Evolutionary conservation across 2,797 vertebrate species (phyloP).

Genomic region (Vultur gryphus): DNA sequence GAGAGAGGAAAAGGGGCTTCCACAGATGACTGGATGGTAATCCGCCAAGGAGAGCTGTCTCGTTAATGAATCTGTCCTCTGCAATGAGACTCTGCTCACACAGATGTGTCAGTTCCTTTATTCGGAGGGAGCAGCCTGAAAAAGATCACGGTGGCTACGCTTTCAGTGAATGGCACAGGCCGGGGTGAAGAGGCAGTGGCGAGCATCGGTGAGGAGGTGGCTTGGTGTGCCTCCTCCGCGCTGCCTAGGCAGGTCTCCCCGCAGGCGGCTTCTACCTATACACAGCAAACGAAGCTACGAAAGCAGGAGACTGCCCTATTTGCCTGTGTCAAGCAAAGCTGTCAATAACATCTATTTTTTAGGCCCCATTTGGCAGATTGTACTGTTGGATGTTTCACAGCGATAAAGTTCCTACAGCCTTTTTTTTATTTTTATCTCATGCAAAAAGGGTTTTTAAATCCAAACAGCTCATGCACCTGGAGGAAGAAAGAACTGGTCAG

Average conservation of each 20-base stretch:
- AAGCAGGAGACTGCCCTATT: neutral
- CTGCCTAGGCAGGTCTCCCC: neutral
- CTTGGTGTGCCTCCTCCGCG: accelerated
- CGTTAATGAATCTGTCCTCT: neutral
- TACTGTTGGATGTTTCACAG: neutral
- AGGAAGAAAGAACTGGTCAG: neutral
- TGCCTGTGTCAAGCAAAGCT: neutral
- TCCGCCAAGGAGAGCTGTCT: neutral
- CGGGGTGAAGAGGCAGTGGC: neutral
- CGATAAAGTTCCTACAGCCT: neutral
- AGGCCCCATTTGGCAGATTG: neutral
- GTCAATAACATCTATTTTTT: neutral
- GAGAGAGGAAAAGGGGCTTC: neutral
- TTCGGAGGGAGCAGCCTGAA: neutral
- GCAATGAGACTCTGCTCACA: neutral
- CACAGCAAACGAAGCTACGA: accelerated
- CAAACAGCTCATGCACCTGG: neutral
- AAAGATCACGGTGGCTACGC: neutral
- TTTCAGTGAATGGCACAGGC: neutral
- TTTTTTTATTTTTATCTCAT: neutral
- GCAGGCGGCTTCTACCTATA: neutral
- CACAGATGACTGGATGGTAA: constrained; percentile 34
- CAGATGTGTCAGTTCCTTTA: constrained; percentile 19
- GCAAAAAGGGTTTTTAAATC: neutral
- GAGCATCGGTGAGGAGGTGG: neutral